Percentiles rank a stretch among this genome's conserved stretches.
phyloP scores from a whole-genome alignment of 1,140 invertebrate species.

The Dolichoris vasculosae region DNA sequence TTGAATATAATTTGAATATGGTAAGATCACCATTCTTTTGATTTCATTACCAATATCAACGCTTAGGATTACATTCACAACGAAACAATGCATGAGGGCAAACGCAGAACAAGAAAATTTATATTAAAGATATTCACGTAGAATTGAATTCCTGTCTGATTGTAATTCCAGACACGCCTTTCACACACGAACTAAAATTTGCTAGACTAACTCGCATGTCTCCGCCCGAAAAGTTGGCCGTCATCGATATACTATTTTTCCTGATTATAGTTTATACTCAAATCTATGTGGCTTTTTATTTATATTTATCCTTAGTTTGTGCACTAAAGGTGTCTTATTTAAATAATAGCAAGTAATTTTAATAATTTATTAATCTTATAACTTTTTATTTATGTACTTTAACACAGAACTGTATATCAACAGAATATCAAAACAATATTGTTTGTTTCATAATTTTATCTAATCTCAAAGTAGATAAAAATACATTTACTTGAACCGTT shows the following conservation, averaged over 20 bases:
- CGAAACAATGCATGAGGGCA: neutral
- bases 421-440: no score
- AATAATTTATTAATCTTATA: neutral
- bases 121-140: constrained; percentile 39
- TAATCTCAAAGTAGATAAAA: no score
- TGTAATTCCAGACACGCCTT: constrained; percentile 23
- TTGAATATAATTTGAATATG: no score
- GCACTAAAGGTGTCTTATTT: neutral
- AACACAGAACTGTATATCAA: no score
- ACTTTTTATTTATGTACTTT: neutral
- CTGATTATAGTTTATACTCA: neutral
- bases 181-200: constrained; percentile 28
- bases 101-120: neutral
- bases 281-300: neutral
- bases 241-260: constrained; percentile 19
- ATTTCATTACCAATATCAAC: neutral
- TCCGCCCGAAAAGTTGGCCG: constrained; percentile 1
- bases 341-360: neutral
- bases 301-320: neutral
- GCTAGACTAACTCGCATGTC: neutral
- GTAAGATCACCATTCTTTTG: neutral
- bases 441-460: no score
- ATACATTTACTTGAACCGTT: no score
- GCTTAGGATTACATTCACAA: neutral
- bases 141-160: neutral